Conservation (phyloP, 2,113 vertebrate genomes). For the Zingel zingel region DNA sequence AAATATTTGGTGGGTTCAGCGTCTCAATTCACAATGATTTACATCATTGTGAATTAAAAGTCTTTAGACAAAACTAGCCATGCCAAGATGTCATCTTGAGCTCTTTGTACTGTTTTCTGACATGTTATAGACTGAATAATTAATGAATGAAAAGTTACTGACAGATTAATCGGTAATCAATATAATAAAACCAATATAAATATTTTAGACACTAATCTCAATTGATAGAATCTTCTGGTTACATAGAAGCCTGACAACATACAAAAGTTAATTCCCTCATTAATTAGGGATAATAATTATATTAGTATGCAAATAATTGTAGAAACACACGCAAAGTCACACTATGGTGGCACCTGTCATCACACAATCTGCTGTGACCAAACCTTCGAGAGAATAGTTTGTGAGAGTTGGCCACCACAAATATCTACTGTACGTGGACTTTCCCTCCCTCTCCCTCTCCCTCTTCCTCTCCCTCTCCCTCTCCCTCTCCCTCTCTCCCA, state of each 20-base stretch:
- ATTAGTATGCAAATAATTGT: background rate
- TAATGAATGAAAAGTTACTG: background rate
- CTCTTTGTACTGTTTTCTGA: background rate
- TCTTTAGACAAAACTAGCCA: background rate
- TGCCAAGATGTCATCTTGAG: background rate
- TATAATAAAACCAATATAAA: background rate
- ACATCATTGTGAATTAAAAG: background rate
- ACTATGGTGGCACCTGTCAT: background rate
- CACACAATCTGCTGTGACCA: background rate
- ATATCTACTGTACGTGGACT: conserved; percentile 32
- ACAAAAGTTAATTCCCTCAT: background rate
- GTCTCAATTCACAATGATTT: background rate
- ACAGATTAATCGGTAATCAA: background rate
- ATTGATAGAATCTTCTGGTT: background rate
- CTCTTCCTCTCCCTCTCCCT: no score
- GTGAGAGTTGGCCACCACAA: conserved; percentile 16
- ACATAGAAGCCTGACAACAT: background rate
- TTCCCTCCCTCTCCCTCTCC: background rate
- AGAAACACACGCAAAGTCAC: conserved; percentile 2
- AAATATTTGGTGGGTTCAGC: background rate
- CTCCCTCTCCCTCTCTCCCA: background rate
- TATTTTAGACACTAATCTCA: background rate
- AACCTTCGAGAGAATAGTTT: background rate
- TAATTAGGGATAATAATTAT: no score
- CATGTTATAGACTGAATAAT: background rate